Base-by-base conservation (phyloP, 2,113 vertebrate genomes). In the Pedetes capensis region DNA sequence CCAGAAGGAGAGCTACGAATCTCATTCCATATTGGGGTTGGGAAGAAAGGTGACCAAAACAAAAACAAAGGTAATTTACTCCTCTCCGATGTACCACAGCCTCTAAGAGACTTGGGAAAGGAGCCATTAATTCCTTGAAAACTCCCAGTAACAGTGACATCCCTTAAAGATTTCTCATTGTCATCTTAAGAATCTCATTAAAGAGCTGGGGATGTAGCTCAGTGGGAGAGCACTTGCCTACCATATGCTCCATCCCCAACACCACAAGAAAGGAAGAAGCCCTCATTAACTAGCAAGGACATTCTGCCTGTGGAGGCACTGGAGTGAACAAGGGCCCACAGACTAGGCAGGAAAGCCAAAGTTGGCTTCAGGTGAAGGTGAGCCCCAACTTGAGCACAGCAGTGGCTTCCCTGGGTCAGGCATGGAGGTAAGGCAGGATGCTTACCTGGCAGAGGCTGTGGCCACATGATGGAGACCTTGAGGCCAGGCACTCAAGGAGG, bases 11-110 rank as follows among this genome's bases (percentile, higher is more conserved):
- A 89, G 32, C 9, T 75, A 18, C 42, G 59, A 34, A 20, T 55
- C 44, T 5, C 11, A 20, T 42, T 13, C 49, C 14, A 69, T 69
- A 20, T 34, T 59, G 16, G 25, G 1, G 7, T 1, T 78, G 82
- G 53, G 51, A 7, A 44, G 47, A 32, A 51, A 92, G 27, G 51
- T 25, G 22, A 44, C 59, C 85, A 82, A 85, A 76, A 44, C 59
- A 89, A 82, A 85, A 76, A 81, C 55, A 81, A 64, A 44, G 71
- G 71, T 42, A 84, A 93, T 59, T 79, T 49, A 12, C 47, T 93
- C 17, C 8, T 27, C 27, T 69, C 55, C 61, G 55, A 53, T 29
- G 16, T 85, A 20, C 44, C 23, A 71, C 27, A 68, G n/a, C 29
- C 20, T 85, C 37, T 71, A 71, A 74, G 85, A 39, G 59, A 80